Conservation (phyloP, 2,797 vertebrate species). For the Clarias laeviceps region DNA sequence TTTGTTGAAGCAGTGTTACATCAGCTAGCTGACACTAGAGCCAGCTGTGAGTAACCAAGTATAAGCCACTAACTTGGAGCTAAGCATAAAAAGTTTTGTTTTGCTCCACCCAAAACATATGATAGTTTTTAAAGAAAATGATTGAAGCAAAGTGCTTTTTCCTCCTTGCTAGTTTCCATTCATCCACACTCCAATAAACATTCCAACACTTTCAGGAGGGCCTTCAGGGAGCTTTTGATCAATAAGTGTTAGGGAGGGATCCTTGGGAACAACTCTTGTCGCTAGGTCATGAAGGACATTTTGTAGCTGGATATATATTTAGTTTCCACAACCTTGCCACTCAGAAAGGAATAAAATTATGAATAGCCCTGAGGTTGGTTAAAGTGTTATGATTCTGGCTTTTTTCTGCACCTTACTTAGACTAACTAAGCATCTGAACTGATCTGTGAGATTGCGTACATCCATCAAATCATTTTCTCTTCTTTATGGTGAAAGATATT, state of each 20-base stretch:
- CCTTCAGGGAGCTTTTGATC: slow-evolving; percentile 5
- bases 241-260: background rate
- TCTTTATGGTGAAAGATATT: background rate
- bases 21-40: background rate
- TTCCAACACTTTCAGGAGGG: background rate
- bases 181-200: background rate
- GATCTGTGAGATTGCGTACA: background rate
- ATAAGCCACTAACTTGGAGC: background rate
- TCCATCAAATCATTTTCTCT: background rate
- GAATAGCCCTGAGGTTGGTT: background rate
- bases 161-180: background rate
- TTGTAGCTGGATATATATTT: background rate
- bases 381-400: background rate
- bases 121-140: background rate
- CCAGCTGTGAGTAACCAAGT: background rate
- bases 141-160: background rate
- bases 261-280: background rate
- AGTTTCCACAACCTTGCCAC: background rate
- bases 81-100: background rate
- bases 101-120: background rate
- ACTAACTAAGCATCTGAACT: background rate
- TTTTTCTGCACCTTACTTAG: background rate
- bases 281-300: background rate
- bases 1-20: slow-evolving; percentile 11
- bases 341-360: background rate